phyloP scores from a whole-genome alignment of 2,797 vertebrate genomes.

The Molossus molossus region DNA sequence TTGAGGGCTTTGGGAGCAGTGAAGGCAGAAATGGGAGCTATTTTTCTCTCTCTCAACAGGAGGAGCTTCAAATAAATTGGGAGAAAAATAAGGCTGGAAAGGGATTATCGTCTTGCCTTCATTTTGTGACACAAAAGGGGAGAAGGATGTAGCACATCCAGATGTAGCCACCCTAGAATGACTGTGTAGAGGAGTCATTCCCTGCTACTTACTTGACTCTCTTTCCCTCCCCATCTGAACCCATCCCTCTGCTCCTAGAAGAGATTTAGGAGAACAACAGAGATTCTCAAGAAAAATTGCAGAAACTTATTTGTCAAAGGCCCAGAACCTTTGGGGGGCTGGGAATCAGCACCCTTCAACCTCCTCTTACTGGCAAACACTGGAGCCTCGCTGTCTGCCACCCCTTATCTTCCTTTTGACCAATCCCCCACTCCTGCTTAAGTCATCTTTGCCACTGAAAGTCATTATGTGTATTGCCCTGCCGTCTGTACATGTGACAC shows the following conservation, averaged over 20 bases:
- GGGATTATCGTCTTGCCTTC: neutral
- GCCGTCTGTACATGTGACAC: conserved; percentile 31
- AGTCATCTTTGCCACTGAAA: conserved; percentile 56
- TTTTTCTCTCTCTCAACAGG: neutral
- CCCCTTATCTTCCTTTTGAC: neutral
- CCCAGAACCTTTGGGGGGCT: neutral
- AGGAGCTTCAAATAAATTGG: neutral
- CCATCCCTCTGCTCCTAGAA: neutral
- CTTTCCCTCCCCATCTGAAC: conserved; percentile 3
- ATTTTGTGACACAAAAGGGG: neutral
- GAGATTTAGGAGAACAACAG: neutral
- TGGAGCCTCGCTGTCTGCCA: neutral
- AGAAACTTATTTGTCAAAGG: neutral
- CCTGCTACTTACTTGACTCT: neutral
- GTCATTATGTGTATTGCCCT: conserved; percentile 61
- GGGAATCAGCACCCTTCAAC: neutral
- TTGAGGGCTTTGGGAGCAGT: neutral
- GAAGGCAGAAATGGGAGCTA: neutral
- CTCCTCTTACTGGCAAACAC: neutral
- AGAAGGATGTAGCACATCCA: neutral
- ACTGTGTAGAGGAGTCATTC: neutral
- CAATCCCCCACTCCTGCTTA: neutral
- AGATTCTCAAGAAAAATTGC: neutral
- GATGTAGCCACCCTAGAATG: neutral
- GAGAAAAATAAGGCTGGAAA: neutral